These are phyloP conservation scores for Caenorhabditis inopinata DNA, from an alignment of 1,140 invertebrate species.

Conservation along the genomic window DNA sequence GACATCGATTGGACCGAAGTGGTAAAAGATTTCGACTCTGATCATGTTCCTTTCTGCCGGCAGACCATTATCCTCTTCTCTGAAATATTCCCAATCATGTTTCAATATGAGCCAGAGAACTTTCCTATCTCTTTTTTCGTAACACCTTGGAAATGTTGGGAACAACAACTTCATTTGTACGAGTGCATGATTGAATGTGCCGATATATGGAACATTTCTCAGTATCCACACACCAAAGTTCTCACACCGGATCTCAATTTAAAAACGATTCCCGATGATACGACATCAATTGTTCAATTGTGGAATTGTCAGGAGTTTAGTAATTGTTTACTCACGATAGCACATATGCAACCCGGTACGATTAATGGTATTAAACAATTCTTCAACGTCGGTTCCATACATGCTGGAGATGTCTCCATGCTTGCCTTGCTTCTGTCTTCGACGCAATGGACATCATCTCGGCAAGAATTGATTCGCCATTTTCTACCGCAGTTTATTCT, in stretches of 20 bases:
- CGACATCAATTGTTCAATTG: background rate
- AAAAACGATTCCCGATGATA: background rate
- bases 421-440: background rate
- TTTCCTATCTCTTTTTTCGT: background rate
- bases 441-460: background rate
- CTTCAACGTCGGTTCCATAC: background rate
- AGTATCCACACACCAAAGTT: background rate
- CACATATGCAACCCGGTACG: background rate
- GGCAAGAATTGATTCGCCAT: background rate
- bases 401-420: background rate
- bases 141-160: background rate
- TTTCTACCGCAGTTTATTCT: background rate
- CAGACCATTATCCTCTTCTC: background rate
- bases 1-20: conserved; percentile 6
- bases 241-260: background rate
- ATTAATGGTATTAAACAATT: background rate
- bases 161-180: background rate
- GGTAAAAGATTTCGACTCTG: background rate
- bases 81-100: background rate
- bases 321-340: background rate
- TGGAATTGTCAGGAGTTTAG: conserved; percentile 25
- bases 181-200: background rate
- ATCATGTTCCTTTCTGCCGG: background rate
- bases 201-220: background rate
- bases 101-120: background rate